Percentiles rank a stretch among this genome's conserved stretches.
Evolutionary conservation across 2,888 invertebrate species (phyloP).

Genomic region (Sinhomidia bicolor): DNA sequence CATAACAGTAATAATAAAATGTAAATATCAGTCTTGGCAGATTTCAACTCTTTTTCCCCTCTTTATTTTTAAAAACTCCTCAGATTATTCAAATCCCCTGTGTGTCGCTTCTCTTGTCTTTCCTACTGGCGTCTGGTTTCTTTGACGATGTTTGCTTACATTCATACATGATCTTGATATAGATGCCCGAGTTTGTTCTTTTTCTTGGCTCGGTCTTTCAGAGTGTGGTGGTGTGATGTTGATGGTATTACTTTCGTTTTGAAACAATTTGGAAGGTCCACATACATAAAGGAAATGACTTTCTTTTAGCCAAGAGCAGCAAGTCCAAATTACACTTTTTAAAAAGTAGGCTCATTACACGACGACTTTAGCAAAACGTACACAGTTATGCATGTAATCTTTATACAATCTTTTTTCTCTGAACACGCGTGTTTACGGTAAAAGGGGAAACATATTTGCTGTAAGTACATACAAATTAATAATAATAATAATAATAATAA

Average conservation of each 20-base stretch:
- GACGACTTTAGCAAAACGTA: not conserved
- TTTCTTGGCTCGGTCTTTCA: conserved; percentile 31
- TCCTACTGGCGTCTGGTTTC: not conserved
- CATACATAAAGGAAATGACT: not conserved
- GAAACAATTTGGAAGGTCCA: conserved; percentile 13
- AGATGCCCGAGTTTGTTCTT: not conserved
- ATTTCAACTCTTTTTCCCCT: conserved; percentile 47
- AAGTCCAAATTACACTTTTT: not conserved
- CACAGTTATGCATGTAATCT: not conserved
- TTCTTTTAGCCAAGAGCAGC: conserved; percentile 5
- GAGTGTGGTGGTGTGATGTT: too few relatives aligned
- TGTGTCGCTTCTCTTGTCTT: too few relatives aligned
- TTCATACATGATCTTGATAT: too few relatives aligned
- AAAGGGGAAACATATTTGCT: too few relatives aligned
- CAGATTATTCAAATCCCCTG: not conserved
- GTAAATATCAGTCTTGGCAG: conserved; percentile 71
- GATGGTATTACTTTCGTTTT: too few relatives aligned
- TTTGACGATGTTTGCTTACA: too few relatives aligned
- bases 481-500: not conserved
- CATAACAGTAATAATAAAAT: conserved; percentile 8
- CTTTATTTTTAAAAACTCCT: too few relatives aligned
- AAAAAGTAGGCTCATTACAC: not conserved
- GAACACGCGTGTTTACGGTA: not conserved
- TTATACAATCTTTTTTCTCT: not conserved
- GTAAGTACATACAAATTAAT: not conserved